Base-by-base conservation (phyloP, 2,888 invertebrate species). In the Hoplodrina ambigua region DNA sequence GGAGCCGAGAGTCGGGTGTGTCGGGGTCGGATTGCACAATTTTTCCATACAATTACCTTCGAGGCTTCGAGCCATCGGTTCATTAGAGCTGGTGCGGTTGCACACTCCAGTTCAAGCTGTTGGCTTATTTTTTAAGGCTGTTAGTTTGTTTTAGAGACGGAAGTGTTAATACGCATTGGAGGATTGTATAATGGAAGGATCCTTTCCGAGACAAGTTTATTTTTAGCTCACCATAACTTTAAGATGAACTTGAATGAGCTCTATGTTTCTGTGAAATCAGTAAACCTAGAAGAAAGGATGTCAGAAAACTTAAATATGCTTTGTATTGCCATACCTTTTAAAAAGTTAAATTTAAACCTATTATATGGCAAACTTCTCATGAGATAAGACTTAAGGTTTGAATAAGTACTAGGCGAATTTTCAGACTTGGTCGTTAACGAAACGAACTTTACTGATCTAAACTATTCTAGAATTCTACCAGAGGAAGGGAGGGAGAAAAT, bases 21-120 rank as follows among this genome's bases (percentile, higher is more conserved):
- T 20, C 41, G 72, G 68, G 62, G 30, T 78, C 63, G 68, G 72
- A 59, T 76, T 78, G 76, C 82, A 82, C 83, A 80, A 75, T 80
- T 74, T 84, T 83, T 83, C 85, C 85, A 80, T 72, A 78, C 77
- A 80, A 83, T 83, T 82, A 80, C 78, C 83, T 80, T 65, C 72
- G 54, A 62, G 73, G 75, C 84, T 78, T 58, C 68, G 53, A 69
- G 70, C 63, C 44, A 64, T 69, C 67, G 69, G 76, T 85, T 84
- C 83, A 82, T 83, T 83, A 84, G 71, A 64, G 61, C 54, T 19
- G 56, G 60, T 63, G 67, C 64, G 71, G 68, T 57, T 72, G 65
- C 82, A 66, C 69, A 55, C 82, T 82, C n/a, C 58, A 50, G 53
- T 13, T 67, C 60, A 49, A 57, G 69, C 58, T 53, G 49, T 46